A percentile compares a stretch with the other conserved stretches of the same genome.
Evolutionary conservation across 1,140 invertebrate genomes (phyloP).

Genomic region (Euwallacea fornicatus): DNA sequence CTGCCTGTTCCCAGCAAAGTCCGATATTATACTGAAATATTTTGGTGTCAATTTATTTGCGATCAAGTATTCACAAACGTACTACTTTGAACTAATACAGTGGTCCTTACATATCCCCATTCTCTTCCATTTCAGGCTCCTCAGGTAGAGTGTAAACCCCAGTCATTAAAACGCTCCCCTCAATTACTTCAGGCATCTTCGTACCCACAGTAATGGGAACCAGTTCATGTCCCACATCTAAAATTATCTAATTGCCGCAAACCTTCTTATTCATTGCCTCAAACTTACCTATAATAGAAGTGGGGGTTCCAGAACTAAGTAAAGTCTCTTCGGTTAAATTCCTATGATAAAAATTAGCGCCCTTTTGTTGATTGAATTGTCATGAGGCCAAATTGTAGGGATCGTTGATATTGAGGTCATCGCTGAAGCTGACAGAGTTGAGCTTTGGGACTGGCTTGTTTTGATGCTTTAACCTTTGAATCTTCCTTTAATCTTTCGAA

Average conservation of each 20-base stretch:
- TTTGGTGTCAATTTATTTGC: no score
- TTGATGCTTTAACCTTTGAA: conserved; percentile 60
- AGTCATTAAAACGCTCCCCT: conserved; percentile 54
- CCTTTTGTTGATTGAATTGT: conserved; percentile 61
- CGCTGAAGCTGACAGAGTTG: conserved; percentile 56
- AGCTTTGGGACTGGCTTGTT: conserved; percentile 52
- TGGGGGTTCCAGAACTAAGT: conserved; percentile 61
- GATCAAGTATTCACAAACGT: no score
- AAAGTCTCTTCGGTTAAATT: conserved; percentile 68
- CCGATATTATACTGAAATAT: no score
- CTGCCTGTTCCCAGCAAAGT: no score
- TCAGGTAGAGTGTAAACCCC: conserved; percentile 67
- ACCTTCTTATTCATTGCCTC: not conserved
- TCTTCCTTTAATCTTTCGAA: not conserved
- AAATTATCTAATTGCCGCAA: not conserved
- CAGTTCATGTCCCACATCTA: conserved; percentile 47
- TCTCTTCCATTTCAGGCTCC: conserved; percentile 65
- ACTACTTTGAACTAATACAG: no score
- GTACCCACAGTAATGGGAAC: conserved; percentile 40
- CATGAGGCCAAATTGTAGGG: conserved; percentile 65
- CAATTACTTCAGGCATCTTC: conserved; percentile 54
- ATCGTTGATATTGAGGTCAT: conserved; percentile 60
- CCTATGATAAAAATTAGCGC: conserved; percentile 60
- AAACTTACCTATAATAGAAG: conserved; percentile 49
- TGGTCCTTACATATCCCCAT: conserved; percentile 30